Evolutionary conservation across 2,113 vertebrate genomes (phyloP).

Genomic region (Centrocercus urophasianus): DNA sequence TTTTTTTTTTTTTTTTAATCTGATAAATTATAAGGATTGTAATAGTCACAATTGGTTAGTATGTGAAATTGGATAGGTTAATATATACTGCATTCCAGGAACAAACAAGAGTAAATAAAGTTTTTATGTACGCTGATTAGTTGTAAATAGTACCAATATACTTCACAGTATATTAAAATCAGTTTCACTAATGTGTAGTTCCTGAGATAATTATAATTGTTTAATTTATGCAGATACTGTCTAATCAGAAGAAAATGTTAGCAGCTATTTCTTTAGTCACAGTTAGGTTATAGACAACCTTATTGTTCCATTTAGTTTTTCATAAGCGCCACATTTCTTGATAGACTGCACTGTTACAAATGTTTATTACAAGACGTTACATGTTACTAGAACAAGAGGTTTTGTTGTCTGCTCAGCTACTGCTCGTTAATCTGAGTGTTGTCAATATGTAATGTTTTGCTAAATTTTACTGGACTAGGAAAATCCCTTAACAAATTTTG

Average conservation of each 20-base stretch:
- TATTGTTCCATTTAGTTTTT: slow-evolving; percentile 26
- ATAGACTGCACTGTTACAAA: not conserved
- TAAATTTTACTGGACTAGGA: slow-evolving; percentile 4
- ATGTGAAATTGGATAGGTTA: slow-evolving; percentile 67
- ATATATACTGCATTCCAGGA: slow-evolving; percentile 45
- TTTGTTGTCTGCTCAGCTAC: not conserved
- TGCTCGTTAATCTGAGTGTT: not conserved
- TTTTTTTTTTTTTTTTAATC: slow-evolving; percentile 66
- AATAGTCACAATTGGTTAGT: slow-evolving; percentile 75
- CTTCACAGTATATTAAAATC: slow-evolving; percentile 44
- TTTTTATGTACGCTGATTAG: slow-evolving; percentile 45
- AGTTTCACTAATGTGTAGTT: slow-evolving; percentile 59
- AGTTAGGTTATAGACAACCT: slow-evolving; percentile 6
- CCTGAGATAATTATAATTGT: slow-evolving; percentile 58
- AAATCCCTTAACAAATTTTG: not conserved
- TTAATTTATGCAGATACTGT: slow-evolving; percentile 62
- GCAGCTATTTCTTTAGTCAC: slow-evolving; percentile 48
- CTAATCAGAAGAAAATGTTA: slow-evolving; percentile 65
- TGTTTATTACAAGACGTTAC: slow-evolving; percentile 3
- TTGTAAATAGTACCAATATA: slow-evolving; percentile 31
- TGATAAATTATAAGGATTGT: slow-evolving; percentile 77
- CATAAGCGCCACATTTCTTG: not conserved
- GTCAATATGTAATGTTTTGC: not conserved
- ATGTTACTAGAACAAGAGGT: not conserved
- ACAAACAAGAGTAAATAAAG: slow-evolving; percentile 64